These are phyloP conservation scores for Pteropus alecto DNA, from an alignment of 2,113 vertebrate species.

Conservation along the genomic window DNA sequence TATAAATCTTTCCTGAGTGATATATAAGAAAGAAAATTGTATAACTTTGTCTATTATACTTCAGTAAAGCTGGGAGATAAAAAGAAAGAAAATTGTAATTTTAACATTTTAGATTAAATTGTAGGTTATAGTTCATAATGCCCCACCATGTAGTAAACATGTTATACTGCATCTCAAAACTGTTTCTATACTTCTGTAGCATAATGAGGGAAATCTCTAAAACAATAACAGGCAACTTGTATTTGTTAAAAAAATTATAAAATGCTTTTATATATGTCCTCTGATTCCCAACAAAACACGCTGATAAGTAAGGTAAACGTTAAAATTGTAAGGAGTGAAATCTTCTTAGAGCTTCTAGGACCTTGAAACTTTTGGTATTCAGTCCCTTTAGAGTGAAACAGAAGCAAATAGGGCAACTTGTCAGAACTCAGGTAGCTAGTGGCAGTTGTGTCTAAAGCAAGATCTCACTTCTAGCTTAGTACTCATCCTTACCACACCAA, in stretches of 20 bases:
- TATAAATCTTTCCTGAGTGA: background rate
- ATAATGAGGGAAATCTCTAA: background rate
- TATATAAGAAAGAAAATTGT: background rate
- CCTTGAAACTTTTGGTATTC: background rate
- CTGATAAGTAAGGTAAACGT: background rate
- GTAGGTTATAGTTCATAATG: background rate
- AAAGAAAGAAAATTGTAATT: background rate
- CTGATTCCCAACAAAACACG: background rate
- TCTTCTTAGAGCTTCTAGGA: background rate
- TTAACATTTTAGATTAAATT: conserved; percentile 18
- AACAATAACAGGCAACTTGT: background rate
- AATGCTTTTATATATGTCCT: background rate
- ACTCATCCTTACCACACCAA: background rate
- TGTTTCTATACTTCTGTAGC: background rate
- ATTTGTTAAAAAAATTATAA: background rate
- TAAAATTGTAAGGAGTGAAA: background rate
- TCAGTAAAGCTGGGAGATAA: background rate
- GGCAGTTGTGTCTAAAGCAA: background rate
- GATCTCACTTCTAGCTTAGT: too few relatives aligned
- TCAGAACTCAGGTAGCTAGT: background rate
- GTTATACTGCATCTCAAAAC: background rate
- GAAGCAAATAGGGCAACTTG: background rate
- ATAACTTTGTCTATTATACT: background rate
- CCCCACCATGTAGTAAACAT: background rate
- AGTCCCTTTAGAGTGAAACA: background rate